Evolutionary conservation across 2,888 invertebrate genomes (phyloP).

Genomic region (Oscheius onirici): DNA sequence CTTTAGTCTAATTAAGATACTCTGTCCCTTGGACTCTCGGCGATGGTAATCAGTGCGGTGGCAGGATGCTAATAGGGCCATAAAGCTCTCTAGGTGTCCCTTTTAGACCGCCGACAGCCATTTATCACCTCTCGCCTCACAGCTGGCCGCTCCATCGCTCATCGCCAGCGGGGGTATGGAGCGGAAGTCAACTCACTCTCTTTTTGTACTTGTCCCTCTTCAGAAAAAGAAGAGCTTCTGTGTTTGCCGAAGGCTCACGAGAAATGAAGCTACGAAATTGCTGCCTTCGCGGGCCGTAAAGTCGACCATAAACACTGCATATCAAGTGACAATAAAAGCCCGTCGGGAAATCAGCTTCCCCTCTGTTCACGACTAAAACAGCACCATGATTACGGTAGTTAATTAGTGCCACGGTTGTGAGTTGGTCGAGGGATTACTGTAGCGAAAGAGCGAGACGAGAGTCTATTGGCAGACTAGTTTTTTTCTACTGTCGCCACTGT

Average conservation of each 20-base stretch:
- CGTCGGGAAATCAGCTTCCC: constrained; percentile 33
- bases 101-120: constrained; percentile 29
- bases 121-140: constrained; percentile 31
- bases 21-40: constrained; percentile 1
- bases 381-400: constrained; percentile 21
- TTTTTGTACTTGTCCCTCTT: background rate
- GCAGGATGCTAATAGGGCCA: constrained; percentile 35
- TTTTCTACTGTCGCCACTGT: too few relatives aligned
- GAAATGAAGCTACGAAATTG: constrained; percentile 36
- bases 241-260: constrained; percentile 30
- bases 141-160: constrained; percentile 28
- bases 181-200: constrained; percentile 22
- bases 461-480: background rate
- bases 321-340: constrained; percentile 34
- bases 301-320: constrained; percentile 35
- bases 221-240: background rate
- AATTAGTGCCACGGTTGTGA: constrained; percentile 13
- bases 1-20: background rate
- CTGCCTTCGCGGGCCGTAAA: constrained; percentile 29
- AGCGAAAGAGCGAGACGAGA: background rate
- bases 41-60: constrained; percentile 33
- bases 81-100: constrained; percentile 33
- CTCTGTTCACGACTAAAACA: background rate
- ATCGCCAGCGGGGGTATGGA: constrained; percentile 10
- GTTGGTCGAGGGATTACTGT: background rate